Base-by-base conservation (phyloP, 2,888 invertebrate species). In the Leptarthrus brevirostris region DNA sequence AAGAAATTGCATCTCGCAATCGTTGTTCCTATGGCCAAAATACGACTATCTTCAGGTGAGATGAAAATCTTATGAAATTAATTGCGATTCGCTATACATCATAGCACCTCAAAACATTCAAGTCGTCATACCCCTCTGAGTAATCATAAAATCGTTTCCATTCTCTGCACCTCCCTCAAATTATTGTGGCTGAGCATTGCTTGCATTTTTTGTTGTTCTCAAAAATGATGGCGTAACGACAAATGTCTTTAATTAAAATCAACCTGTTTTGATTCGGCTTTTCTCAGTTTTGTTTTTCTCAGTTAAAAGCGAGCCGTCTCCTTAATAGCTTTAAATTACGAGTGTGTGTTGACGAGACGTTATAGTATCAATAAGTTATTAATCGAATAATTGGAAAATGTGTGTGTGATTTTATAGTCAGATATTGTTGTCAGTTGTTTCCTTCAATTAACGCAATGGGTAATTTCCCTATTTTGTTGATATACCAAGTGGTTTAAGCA, bases 241-340 rank as follows among this genome's bases (percentile, higher is more conserved):
- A 26, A 69, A 49, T 69, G 30, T 69, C 69, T 69, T 69, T 69
- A 69, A 69, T 69, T 69, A 69, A 69, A 69, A 52, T 47, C 64
- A 66, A 66, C 64, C 69, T 69, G 69, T 52, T 69, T 69, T 30
- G 10, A 54, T 69, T 18, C 24, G 30, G 52, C 69, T 69, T 52
- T 30, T 24, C 69, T 52, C 16, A 69, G 30, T 49, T 69, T 69
- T 69, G 34, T 69, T 69, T 22, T 69, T 44, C 52, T 69, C 69
- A 69, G 69, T 69, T 69, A 34, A 52, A 69, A 30, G 34, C 34
- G 69, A 49, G 18, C 69, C 34, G 69, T 69, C 69, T 20, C 52
- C 44, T 30, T 69, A 30, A 30, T 69, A 69, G 36, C 52, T 52
- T 52, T 69, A 8, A 26, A 24, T 54, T 52, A 30, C 49, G 69